Base-by-base conservation (phyloP, 2,797 vertebrate species). In the Forpus xanthops region DNA sequence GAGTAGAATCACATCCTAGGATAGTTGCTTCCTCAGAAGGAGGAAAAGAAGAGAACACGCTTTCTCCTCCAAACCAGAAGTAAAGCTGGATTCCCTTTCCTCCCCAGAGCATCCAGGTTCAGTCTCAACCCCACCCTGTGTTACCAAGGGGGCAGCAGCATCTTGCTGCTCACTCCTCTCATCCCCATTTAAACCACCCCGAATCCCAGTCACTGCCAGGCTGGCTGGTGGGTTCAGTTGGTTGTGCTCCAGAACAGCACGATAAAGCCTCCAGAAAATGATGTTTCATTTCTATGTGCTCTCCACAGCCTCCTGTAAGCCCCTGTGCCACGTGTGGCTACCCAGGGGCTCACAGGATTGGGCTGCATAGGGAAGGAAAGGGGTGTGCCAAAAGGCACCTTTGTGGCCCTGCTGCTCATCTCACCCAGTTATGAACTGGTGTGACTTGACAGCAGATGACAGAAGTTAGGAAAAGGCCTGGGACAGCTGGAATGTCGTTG, bases 401-500 rank as follows among this genome's bases (percentile, higher is more conserved):
- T 12, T 4, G 1, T 33, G 64, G 39, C 49, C 41, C 77, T 45
- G 55, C 75, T 60, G 35, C 65, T 91, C 8, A 1, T 79, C 70
- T 80, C 60, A 65, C 50, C 81, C 6, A 3, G 55, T 90, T 93
- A 33, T n/a, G 61, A 42, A 41, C 70, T 30, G 24, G 60, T 87
- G 85, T 89, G 78, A 92, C 84, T 94, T 1, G 4, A 94, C 73
- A 94, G 79, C 67, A 84, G 67, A 86, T 67, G 90, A 92, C 81
- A 95, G 80, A 87, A 94, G 89, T 97, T 96, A 89, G 90, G 85
- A 90, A 83, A 76, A 91, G 90, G 94, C 94, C 88, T 94, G 87
- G 84, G 56, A 92, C 7, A n/a, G 65, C 91, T 81, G 93, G 81
- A 87, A 94, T 93, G 74, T 60, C 8, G 92, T 97, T 97, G 96